Percentiles rank a stretch among this genome's conserved stretches.
phyloP scores from a whole-genome alignment of 2,113 vertebrate species.

The Tinamus guttatus region DNA sequence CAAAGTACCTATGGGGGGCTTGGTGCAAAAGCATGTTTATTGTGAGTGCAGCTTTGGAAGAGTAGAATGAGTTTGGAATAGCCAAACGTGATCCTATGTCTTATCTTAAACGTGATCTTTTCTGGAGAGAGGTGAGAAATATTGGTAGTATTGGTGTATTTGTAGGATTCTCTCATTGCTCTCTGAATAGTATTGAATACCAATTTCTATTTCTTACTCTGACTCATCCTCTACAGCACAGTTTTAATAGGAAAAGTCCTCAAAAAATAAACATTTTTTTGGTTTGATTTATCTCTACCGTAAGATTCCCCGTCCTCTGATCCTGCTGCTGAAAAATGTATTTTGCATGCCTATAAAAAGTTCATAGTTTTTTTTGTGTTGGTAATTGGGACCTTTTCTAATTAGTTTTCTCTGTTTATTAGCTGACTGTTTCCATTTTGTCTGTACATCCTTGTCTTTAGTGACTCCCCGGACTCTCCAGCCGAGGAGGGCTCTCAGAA shows the following conservation, averaged over 20 bases:
- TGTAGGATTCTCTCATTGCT: neutral
- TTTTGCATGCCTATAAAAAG: neutral
- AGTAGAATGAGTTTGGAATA: neutral
- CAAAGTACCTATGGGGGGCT: neutral
- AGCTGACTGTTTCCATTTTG: slow-evolving; percentile 47
- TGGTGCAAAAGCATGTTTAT: neutral
- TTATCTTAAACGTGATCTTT: neutral
- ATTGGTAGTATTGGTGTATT: neutral
- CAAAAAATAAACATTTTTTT: neutral
- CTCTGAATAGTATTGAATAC: neutral
- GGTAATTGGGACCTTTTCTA: slow-evolving; percentile 38
- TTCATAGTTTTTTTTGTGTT: neutral
- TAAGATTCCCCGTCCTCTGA: neutral
- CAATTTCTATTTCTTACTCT: neutral
- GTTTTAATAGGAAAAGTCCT: neutral
- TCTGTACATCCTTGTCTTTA: slow-evolving; percentile 77
- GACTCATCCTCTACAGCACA: neutral
- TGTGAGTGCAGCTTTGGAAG: neutral
- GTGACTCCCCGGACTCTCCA: slow-evolving; percentile 86
- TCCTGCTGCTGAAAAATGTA: neutral
- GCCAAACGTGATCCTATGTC: too few relatives aligned
- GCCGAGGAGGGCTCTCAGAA: slow-evolving; percentile 88
- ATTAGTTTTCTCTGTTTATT: neutral
- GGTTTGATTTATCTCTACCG: neutral
- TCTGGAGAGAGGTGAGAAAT: neutral